Conservation (phyloP, 2,888 invertebrate species). For the Drosophila cognata region DNA sequence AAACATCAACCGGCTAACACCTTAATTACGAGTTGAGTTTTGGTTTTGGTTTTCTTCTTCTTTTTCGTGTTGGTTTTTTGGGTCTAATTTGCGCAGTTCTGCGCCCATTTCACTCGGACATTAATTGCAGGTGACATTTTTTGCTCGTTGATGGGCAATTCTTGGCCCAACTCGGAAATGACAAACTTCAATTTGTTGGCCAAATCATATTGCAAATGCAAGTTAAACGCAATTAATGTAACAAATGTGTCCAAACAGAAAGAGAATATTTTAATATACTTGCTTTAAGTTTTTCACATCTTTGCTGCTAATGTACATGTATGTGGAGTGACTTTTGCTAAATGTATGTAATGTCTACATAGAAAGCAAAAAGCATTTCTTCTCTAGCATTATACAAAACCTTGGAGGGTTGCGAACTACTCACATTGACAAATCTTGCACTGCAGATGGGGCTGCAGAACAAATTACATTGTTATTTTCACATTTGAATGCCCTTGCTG, state of each 20-base stretch:
- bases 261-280: neutral
- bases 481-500: conserved; percentile 33
- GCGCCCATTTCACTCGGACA: conserved; percentile 51
- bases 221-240: neutral
- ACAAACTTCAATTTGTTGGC: neutral
- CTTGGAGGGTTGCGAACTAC: neutral
- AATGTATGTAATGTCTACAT: conserved; percentile 24
- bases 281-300: conserved; percentile 1
- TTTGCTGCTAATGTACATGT: neutral
- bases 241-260: neutral
- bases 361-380: conserved; percentile 31
- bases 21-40: conserved; percentile 5
- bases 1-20: neutral
- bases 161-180: neutral
- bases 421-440: conserved; percentile 12
- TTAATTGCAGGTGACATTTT: conserved; percentile 54
- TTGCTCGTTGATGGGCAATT: neutral
- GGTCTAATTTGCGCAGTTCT: conserved; percentile 31
- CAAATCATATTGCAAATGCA: neutral
- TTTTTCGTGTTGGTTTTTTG: neutral
- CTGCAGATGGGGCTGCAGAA: conserved; percentile 51
- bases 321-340: conserved; percentile 15
- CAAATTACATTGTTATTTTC: conserved; percentile 79
- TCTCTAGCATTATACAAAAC: neutral
- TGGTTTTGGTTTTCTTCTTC: neutral